Base-by-base conservation (phyloP, 2,888 invertebrate species). In the Drepana falcataria region DNA sequence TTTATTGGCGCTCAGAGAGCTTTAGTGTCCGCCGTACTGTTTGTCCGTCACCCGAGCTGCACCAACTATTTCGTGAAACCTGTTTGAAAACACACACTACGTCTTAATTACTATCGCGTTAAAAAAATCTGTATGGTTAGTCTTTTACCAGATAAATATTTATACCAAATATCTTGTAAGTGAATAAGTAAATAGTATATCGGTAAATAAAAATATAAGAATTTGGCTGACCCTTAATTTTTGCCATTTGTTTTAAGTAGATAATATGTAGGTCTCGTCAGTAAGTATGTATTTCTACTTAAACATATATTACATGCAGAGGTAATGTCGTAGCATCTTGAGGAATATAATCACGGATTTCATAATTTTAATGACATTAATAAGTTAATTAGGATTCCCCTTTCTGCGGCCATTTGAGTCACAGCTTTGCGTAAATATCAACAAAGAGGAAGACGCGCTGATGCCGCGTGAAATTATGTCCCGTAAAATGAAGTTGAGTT, bases 391-490 rank as follows among this genome's bases (percentile, higher is more conserved):
- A 83, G 66, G 68, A 69, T 72, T 74, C 72, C 70, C 74, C 75
- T 73, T 81, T 77, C 76, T 73, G 75, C 65, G 72, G 71, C 68
- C 72, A 76, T 76, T 75, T 68, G 68, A 68, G 75, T 71, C 75
- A 77, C 68, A 76, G 77, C 69, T 83, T 83, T 80, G 68, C 68
- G 77, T 77, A 83, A 88, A 85, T 79, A 85, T 86, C 75, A 66
- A 73, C 77, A 84, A 79, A 85, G 85, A 83, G 77, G 73, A 68
- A 73, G 70, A 66, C 69, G 61, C 72, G 65, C 69, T 74, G 80
- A 81, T 79, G 77, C 79, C 79, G 80, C 79, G 81, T 81, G 74
- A 87, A 87, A 89, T 85, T 83, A 80, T 83, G 80, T 81, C 81
- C 73, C 76, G 74, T 75, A 80, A 85, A 88, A 87, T 83, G 71